These are phyloP conservation scores for Liolophura sinensis DNA, from an alignment of 1,140 invertebrate genomes.

Conservation along the genomic window DNA sequence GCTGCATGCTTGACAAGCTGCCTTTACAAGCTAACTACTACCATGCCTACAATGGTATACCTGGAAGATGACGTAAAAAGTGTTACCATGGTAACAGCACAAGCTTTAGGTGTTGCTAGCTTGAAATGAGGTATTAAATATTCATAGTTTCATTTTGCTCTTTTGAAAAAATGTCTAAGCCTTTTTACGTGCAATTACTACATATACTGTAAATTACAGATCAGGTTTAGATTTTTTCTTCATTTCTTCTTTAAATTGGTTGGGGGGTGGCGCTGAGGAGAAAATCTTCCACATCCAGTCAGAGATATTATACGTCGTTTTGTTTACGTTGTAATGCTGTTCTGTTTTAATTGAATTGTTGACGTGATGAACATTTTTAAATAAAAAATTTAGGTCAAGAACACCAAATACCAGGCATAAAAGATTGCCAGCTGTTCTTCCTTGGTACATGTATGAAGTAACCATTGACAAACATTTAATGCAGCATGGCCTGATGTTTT, in stretches of 20 bases:
- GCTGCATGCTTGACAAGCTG: conserved; percentile 82
- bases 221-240: background rate
- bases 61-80: conserved; percentile 82
- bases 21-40: conserved; percentile 96
- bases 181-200: background rate
- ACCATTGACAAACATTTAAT: background rate
- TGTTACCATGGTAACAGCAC: conserved; percentile 76
- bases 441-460: too few species aligned
- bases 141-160: background rate
- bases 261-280: too few species aligned
- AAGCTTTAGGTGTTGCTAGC: conserved; percentile 85
- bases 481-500: background rate
- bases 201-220: background rate
- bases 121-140: conserved; percentile 61
- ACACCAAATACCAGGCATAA: too few species aligned
- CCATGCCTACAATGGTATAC: conserved; percentile 79
- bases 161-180: background rate
- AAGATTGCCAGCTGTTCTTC: too few species aligned
- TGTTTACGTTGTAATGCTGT: too few species aligned
- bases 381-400: too few species aligned
- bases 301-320: too few species aligned
- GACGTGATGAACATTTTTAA: too few species aligned
- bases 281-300: too few species aligned
- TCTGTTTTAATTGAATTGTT: too few species aligned
- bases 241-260: too few species aligned